These are phyloP conservation scores for Druon quercuslanigerum DNA, from an alignment of 1,140 invertebrate species.

Conservation along the genomic window DNA sequence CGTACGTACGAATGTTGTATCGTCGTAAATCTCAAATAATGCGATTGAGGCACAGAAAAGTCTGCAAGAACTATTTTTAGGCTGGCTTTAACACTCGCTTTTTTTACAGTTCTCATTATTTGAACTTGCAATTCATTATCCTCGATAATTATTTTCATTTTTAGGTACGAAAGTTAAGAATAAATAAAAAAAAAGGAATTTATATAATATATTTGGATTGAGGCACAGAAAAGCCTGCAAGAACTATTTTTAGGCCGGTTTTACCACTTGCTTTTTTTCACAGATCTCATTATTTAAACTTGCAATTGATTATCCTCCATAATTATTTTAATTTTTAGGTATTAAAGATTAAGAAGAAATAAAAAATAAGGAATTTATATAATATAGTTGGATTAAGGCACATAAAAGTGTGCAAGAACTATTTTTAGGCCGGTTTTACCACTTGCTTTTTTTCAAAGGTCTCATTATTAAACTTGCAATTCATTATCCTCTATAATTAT, in stretches of 20 bases:
- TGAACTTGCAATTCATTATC: background rate
- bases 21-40: slow-evolving; percentile 1
- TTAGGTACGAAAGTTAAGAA: too few relatives aligned
- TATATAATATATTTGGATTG: too few relatives aligned
- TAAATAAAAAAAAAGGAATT: too few relatives aligned
- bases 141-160: background rate
- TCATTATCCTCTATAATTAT: background rate
- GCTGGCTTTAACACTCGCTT: background rate
- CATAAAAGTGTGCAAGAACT: background rate
- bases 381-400: slow-evolving; percentile 7
- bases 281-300: background rate
- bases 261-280: background rate
- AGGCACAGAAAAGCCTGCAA: background rate
- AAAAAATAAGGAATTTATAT: too few relatives aligned
- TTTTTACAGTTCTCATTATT: background rate
- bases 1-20: slow-evolving; percentile 5
- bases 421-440: background rate
- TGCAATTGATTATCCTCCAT: background rate
- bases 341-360: too few relatives aligned
- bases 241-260: slow-evolving; percentile 8
- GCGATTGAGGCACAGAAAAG: slow-evolving; percentile 11
- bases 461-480: background rate
- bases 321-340: too few relatives aligned
- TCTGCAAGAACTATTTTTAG: background rate
- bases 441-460: background rate